Percentiles rank a stretch among this genome's conserved stretches.
Evolutionary conservation across 2,888 invertebrate species (phyloP).

Genomic region (Ennomos fuscantarius): DNA sequence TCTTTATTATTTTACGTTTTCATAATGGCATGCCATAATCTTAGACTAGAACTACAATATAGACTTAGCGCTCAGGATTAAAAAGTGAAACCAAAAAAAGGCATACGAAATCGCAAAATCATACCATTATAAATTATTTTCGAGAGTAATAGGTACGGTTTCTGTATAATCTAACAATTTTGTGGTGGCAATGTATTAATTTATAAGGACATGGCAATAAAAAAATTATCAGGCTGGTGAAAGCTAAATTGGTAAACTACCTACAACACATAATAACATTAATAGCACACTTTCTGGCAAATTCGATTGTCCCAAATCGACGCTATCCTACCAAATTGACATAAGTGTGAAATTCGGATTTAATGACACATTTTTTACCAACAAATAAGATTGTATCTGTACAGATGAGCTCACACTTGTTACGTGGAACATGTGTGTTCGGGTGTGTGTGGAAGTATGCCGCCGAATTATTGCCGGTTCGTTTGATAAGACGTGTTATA

Average conservation of each 20-base stretch:
- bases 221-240: neutral
- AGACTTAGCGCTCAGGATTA: too few species aligned
- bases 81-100: too few species aligned
- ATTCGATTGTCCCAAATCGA: constrained; percentile 42
- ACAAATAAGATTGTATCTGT: constrained; percentile 34
- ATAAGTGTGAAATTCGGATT: constrained; percentile 47
- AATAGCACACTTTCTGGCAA: constrained; percentile 32
- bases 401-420: constrained; percentile 11
- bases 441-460: constrained; percentile 39
- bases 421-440: constrained; percentile 13
- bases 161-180: neutral
- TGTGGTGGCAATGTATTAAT: too few species aligned
- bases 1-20: too few species aligned
- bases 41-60: too few species aligned
- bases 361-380: constrained; percentile 47
- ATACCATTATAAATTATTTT: too few species aligned
- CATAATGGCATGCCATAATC: too few species aligned
- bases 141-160: neutral
- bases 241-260: constrained; percentile 27
- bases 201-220: too few species aligned
- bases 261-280: constrained; percentile 17
- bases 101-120: too few species aligned
- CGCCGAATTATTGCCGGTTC: constrained; percentile 58
- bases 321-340: constrained; percentile 39
- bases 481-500: constrained; percentile 66